A percentile compares a stretch with the other conserved stretches of the same genome.
These are phyloP conservation scores for Labeo catla DNA, from an alignment of 2,113 vertebrate genomes.

Conservation along the genomic window DNA sequence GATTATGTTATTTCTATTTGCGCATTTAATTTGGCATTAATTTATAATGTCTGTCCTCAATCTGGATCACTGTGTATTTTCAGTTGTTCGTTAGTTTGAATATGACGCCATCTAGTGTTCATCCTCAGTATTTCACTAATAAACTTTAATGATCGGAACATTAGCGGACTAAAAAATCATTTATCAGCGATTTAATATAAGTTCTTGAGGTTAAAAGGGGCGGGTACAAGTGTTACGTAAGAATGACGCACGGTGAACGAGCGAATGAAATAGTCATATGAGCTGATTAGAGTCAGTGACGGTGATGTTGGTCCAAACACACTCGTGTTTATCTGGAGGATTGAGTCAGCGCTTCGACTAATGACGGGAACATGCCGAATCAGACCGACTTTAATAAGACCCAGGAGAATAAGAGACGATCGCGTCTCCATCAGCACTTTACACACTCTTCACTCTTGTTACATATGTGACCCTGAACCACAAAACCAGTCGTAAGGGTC, in stretches of 20 bases:
- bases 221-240: neutral
- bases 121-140: neutral
- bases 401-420: neutral
- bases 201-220: neutral
- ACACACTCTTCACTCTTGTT: too few relatives aligned
- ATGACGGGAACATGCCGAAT: slow-evolving; percentile 34
- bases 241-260: neutral
- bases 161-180: too few relatives aligned
- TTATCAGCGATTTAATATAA: neutral
- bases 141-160: too few relatives aligned
- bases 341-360: slow-evolving; percentile 27
- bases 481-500: too few relatives aligned
- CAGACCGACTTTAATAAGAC: slow-evolving; percentile 39
- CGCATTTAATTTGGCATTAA: neutral
- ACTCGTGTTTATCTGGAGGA: neutral
- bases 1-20: neutral
- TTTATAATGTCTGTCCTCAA: neutral
- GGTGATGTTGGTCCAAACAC: neutral
- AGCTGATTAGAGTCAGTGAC: neutral
- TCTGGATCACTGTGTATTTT: neutral
- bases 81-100: neutral
- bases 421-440: neutral
- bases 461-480: too few relatives aligned
- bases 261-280: neutral
- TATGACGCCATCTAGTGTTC: neutral